Percentiles rank a stretch among this genome's conserved stretches.
These are phyloP conservation scores for Orchesella cincta DNA, from an alignment of 1,140 invertebrate species.

Conservation along the genomic window DNA sequence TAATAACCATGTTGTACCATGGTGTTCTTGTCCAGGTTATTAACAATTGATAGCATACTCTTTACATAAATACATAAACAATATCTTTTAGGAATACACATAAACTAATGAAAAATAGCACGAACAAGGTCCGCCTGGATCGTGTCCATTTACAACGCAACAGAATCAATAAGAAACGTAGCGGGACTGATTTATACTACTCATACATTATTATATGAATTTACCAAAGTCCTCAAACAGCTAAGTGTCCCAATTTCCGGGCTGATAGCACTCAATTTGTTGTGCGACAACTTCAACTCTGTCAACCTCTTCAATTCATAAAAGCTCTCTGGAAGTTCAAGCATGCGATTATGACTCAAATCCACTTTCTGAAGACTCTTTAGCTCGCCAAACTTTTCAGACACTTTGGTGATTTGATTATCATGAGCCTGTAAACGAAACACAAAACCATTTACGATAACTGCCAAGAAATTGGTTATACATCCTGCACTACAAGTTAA, in stretches of 20 bases:
- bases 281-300: slow-evolving; percentile 56
- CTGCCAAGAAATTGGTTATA: neutral
- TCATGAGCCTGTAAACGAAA: slow-evolving; percentile 46
- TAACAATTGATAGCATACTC: no score
- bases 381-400: slow-evolving; percentile 42
- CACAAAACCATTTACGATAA: no score
- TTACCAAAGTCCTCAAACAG: slow-evolving; percentile 58
- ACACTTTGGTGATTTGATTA: slow-evolving; percentile 44
- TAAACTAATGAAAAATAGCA: no score
- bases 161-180: no score
- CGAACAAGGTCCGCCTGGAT: no score
- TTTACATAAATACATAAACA: no score
- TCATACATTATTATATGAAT: slow-evolving; percentile 9
- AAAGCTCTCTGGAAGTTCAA: slow-evolving; percentile 55
- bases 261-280: slow-evolving; percentile 55
- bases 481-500: slow-evolving; percentile 18
- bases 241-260: slow-evolving; percentile 55
- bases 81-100: no score
- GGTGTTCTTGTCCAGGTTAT: no score
- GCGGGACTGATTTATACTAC: neutral
- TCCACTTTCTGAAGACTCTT: slow-evolving; percentile 50
- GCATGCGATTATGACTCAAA: slow-evolving; percentile 59
- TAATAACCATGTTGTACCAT: no score
- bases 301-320: slow-evolving; percentile 54
- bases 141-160: no score